Base-by-base conservation (phyloP, 1,140 invertebrate genomes). In the Drosophila chauvacae region DNA sequence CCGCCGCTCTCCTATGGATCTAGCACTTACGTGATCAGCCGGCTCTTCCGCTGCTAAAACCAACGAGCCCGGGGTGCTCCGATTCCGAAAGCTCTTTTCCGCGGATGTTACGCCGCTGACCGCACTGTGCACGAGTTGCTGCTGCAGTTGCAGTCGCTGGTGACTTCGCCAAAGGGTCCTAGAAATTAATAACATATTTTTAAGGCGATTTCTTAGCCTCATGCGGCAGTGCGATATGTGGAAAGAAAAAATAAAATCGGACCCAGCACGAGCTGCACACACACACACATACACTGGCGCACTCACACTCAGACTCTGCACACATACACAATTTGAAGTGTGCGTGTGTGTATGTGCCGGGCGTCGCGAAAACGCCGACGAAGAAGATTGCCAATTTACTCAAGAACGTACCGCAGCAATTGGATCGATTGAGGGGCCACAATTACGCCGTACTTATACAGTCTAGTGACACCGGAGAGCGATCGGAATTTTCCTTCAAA, bases 21-120 rank as follows among this genome's bases (percentile, higher is more conserved):
- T n/a, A 51, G 57, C 66, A 91, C 90, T 91, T 91, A 91, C 90
- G 90, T 91, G 90, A 90, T 77, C 76, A 60, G 59, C 71, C 65
- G 81, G 72, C 66, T 45, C 53, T 77, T 59, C n/a, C 47, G 60
- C 48, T 26, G 60, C 41, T 30, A 53, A 33, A 57, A 18, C 56
- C 50, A 50, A 72, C 18, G 70, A 76, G 18, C 28, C 35, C 30
- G 47, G 45, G 73, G 73, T 65, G 62, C 61, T 59, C 50, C 79
- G 70, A 44, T 47, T 23, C 28, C 51, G 28, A 37, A 44, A 30
- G 44, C 23, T 53, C 65, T 63, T 23, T 56, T 70, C 20, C 50
- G 66, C 50, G 35, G 65, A 64, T 60, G 69, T 44, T 42, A 42
- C 62, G 14, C 51, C 44, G 26, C 45, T 72, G 13, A 30, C 47